Percentiles rank a stretch among this genome's conserved stretches.
Evolutionary conservation across 1,140 invertebrate genomes (phyloP).

Genomic region (Lepidotrigona ventralis): DNA sequence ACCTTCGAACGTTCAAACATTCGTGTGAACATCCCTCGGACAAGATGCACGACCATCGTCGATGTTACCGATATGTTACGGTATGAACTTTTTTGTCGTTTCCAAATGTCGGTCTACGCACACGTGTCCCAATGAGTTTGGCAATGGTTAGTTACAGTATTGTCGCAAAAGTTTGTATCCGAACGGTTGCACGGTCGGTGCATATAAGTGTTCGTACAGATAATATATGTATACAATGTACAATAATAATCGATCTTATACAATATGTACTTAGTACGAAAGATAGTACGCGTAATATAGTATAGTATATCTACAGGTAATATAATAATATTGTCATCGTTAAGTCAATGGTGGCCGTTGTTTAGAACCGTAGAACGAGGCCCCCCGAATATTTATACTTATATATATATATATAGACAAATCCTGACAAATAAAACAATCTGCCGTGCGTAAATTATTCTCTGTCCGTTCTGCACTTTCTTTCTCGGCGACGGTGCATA

Average conservation of each 20-base stretch:
- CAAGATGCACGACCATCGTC: not conserved
- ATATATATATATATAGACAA: not conserved
- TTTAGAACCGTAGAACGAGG: constrained; percentile 22
- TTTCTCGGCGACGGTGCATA: not conserved
- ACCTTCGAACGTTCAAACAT: too few relatives aligned
- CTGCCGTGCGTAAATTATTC: not conserved
- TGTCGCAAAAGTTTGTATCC: constrained; percentile 66
- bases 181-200: not conserved
- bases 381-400: constrained; percentile 17
- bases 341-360: constrained; percentile 52
- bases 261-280: constrained; percentile 63
- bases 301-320: constrained; percentile 66
- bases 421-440: constrained; percentile 7
- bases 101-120: constrained; percentile 1
- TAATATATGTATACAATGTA: constrained; percentile 52
- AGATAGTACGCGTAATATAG: constrained; percentile 53
- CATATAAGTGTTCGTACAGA: constrained; percentile 17
- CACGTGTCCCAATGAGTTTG: constrained; percentile 55
- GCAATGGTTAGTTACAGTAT: constrained; percentile 70
- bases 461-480: not conserved
- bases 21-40: not conserved
- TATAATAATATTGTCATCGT: constrained; percentile 74
- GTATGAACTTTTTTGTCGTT: constrained; percentile 17
- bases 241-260: constrained; percentile 58
- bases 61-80: not conserved